Conservation (phyloP, 2,797 vertebrate species). For the Thunnus albacares region DNA sequence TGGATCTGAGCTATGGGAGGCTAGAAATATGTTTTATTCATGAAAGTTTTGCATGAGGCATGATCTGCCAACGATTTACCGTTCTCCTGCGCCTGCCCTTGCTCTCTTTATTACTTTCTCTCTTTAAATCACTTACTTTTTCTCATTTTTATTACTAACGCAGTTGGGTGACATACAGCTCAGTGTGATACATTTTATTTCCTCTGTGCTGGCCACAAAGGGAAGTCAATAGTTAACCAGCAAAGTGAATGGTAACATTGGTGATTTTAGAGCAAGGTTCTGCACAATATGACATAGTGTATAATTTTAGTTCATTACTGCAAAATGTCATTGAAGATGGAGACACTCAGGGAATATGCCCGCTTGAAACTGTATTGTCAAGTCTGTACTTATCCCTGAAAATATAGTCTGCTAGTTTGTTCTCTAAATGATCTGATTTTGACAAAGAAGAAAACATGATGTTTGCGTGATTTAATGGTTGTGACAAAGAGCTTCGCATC, state of each 20-base stretch:
- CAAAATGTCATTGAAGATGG: constrained; percentile 37
- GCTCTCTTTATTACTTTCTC: constrained; percentile 76
- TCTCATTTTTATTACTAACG: constrained; percentile 66
- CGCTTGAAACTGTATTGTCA: constrained; percentile 27
- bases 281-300: constrained; percentile 25
- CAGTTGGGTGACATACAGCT: constrained; percentile 55
- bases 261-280: constrained; percentile 40
- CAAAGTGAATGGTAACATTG: constrained; percentile 15
- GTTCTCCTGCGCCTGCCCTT: constrained; percentile 71
- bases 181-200: constrained; percentile 60
- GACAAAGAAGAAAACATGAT: constrained; percentile 38
- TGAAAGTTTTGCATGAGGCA: constrained; percentile 86
- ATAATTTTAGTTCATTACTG: constrained; percentile 55
- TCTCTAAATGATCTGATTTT: constrained; percentile 46
- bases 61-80: constrained; percentile 83
- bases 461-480: constrained; percentile 37
- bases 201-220: constrained; percentile 65
- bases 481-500: constrained; percentile 23
- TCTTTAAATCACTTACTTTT: constrained; percentile 81
- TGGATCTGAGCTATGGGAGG: constrained; percentile 80
- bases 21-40: constrained; percentile 87
- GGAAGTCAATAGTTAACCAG: constrained; percentile 63
- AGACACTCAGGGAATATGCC: constrained; percentile 16
- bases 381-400: constrained; percentile 29
- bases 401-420: constrained; percentile 41